Conservation (phyloP, 1,140 invertebrate species). For the Psix sp. region DNA sequence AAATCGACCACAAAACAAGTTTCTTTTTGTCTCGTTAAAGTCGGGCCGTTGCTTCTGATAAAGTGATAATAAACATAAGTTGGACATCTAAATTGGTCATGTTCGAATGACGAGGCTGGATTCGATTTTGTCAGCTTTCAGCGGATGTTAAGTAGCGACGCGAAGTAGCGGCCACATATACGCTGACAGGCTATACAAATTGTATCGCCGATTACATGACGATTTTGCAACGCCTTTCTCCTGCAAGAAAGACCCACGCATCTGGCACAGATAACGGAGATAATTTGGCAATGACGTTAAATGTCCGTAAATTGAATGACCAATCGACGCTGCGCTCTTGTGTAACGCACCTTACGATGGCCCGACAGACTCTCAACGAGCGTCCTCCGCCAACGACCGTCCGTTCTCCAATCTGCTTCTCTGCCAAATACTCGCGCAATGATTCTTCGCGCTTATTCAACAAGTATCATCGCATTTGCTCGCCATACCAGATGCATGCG, state of each 20-base stretch:
- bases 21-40: conserved; percentile 8
- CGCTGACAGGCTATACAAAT: conserved; percentile 51
- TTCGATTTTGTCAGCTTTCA: no score
- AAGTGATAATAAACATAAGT: no score
- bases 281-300: conserved; percentile 59
- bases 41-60: no score
- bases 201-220: conserved; percentile 58
- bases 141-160: conserved; percentile 45
- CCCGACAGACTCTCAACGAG: no score
- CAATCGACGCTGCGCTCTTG: conserved; percentile 37
- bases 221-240: conserved; percentile 59
- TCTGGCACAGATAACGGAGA: conserved; percentile 58
- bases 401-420: no score
- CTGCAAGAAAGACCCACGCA: conserved; percentile 50
- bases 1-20: conserved; percentile 11
- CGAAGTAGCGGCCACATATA: conserved; percentile 36
- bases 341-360: conserved; percentile 13
- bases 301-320: conserved; percentile 42
- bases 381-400: no score
- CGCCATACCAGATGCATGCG: no score
- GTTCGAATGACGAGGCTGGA: no score
- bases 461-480: no score
- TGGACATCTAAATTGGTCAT: no score
- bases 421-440: no score
- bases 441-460: no score